Percentiles rank a stretch among this genome's conserved stretches.
phyloP scores from a whole-genome alignment of 23 tunicate genomes.

The Ciona savignyi region DNA sequence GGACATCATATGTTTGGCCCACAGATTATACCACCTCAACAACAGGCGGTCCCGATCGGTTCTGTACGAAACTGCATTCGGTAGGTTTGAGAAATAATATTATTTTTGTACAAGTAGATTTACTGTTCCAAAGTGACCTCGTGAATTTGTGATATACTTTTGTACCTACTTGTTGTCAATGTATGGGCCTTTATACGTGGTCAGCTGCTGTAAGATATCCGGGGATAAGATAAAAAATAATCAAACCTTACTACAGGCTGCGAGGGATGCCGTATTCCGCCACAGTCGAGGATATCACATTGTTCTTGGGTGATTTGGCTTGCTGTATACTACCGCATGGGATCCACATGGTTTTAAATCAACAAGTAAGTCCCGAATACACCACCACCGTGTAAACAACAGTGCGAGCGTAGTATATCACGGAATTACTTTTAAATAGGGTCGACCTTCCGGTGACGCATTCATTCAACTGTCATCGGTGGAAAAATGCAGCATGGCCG shows the following conservation, averaged over 20 bases:
- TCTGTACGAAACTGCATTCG: slow-evolving; percentile 72
- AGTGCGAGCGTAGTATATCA: no score
- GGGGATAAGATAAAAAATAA: no score
- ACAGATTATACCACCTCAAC: not conserved
- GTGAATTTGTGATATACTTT: no score
- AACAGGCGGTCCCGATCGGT: slow-evolving; percentile 27
- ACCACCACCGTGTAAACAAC: not conserved
- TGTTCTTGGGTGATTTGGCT: slow-evolving; percentile 71
- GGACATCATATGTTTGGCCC: slow-evolving; percentile 5
- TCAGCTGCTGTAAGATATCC: no score
- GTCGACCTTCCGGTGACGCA: slow-evolving; percentile 99
- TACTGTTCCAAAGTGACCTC: no score
- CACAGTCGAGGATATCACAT: slow-evolving; percentile 82
- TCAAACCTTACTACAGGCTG: no score
- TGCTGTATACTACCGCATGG: slow-evolving; percentile 74
- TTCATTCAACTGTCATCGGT: slow-evolving; percentile 80
- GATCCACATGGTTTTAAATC: slow-evolving; percentile 91
- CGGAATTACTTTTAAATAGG: no score
- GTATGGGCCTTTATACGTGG: no score
- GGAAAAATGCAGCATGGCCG: slow-evolving; percentile 66
- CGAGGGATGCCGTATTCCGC: slow-evolving; percentile 99
- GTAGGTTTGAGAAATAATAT: no score
- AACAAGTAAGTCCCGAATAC: slow-evolving; percentile 56
- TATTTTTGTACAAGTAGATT: no score
- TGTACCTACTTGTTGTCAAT: no score